phyloP scores from a whole-genome alignment of 1,140 invertebrate genomes.

The Holcopasites calliopsidis region DNA sequence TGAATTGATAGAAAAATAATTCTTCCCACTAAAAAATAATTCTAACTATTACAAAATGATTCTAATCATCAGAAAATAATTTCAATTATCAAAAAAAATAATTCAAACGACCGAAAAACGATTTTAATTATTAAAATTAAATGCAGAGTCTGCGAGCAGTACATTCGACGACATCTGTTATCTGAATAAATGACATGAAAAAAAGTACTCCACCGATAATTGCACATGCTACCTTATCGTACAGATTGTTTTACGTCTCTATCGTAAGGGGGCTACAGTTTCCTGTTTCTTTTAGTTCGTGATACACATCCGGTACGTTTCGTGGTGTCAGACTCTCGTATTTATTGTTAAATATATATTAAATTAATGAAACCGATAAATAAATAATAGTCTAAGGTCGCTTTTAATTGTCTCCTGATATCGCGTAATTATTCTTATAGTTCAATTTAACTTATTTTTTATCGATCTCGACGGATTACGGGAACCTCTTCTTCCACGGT shows the following conservation, averaged over 20 bases:
- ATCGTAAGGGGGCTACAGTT: constrained; percentile 40
- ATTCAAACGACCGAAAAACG: too few species aligned
- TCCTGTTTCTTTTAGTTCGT: constrained; percentile 63
- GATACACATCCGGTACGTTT: constrained; percentile 62
- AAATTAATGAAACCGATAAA: constrained; percentile 10
- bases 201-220: neutral
- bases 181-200: neutral
- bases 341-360: constrained; percentile 39
- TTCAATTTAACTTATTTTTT: constrained; percentile 33
- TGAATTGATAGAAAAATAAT: too few species aligned
- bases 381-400: constrained; percentile 28
- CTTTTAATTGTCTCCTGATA: neutral
- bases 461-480: constrained; percentile 56
- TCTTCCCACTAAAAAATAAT: too few species aligned
- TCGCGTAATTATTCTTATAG: neutral
- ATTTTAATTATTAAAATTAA: too few species aligned
- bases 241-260: neutral
- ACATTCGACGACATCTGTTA: neutral
- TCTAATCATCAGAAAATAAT: too few species aligned
- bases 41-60: too few species aligned
- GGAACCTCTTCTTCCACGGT: neutral
- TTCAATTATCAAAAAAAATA: too few species aligned
- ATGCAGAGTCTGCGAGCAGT: too few species aligned
- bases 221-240: neutral
- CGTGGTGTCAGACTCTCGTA: neutral